Conservation (phyloP, 1,140 invertebrate genomes). For the Leptinotarsa lineolata region DNA sequence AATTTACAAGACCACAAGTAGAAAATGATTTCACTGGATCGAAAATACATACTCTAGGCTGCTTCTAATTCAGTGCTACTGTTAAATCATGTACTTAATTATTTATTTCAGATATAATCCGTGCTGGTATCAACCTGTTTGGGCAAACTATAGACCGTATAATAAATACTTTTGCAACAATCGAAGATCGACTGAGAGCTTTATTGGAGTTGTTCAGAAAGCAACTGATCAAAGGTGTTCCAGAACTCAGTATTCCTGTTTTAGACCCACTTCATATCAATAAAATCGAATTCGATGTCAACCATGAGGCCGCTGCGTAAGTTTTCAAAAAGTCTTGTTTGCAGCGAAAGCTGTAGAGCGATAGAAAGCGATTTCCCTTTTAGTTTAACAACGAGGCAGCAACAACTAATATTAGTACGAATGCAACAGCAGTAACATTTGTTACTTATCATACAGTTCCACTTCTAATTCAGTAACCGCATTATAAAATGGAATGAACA, state of each 20-base stretch:
- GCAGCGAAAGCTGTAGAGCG: no score
- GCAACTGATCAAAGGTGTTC: constrained; percentile 50
- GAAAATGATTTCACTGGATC: no score
- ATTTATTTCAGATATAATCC: constrained; percentile 47
- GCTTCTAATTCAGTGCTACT: no score
- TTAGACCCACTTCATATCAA: constrained; percentile 53
- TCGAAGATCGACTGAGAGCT: constrained; percentile 48
- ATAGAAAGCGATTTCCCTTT: no score
- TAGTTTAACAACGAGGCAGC: no score
- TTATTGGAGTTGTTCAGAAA: constrained; percentile 52
- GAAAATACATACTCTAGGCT: no score
- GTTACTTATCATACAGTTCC: no score
- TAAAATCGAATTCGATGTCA: constrained; percentile 51
- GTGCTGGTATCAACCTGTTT: constrained; percentile 48
- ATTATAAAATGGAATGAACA: no score
- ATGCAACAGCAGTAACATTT: no score
- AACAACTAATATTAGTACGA: no score
- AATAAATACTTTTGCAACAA: constrained; percentile 47
- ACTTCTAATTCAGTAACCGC: no score
- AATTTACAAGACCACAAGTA: no score
- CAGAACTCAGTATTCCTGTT: constrained; percentile 53
- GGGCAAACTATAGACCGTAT: constrained; percentile 46
- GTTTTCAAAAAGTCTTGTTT: constrained; percentile 8
- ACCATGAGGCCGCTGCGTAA: constrained; percentile 51
- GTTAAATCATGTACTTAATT: not conserved